Conservation (phyloP, 2,888 invertebrate species). For the Drosophila villosipedis region DNA sequence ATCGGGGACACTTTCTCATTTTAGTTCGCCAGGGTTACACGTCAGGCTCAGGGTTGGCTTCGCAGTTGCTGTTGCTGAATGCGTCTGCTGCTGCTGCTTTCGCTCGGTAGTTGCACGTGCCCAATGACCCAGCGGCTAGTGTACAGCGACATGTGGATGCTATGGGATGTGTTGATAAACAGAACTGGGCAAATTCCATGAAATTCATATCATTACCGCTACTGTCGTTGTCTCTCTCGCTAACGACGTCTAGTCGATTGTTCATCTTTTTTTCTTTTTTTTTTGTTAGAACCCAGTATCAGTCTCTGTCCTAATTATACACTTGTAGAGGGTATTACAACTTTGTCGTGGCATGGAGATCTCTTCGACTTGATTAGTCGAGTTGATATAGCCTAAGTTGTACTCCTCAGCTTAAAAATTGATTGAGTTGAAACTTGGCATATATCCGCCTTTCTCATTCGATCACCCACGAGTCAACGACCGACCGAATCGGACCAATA, state of each 20-base stretch:
- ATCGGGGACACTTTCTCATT: constrained; percentile 57
- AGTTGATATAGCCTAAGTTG: not conserved
- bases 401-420: not conserved
- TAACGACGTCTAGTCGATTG: not conserved
- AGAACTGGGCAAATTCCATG: constrained; percentile 57
- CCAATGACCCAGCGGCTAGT: constrained; percentile 7
- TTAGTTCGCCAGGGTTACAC: constrained; percentile 25
- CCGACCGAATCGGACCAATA: not conserved
- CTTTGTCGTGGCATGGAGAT: not conserved
- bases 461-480: not conserved
- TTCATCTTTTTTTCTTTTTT: not conserved
- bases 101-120: constrained; percentile 51
- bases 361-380: not conserved
- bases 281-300: not conserved
- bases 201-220: constrained; percentile 45
- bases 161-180: constrained; percentile 52
- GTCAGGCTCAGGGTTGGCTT: constrained; percentile 22
- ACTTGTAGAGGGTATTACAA: not conserved
- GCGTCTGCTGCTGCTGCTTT: constrained; percentile 40
- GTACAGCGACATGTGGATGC: constrained; percentile 21
- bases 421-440: not conserved
- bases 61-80: constrained; percentile 13
- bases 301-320: not conserved
- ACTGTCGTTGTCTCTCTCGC: constrained; percentile 9
- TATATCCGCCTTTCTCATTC: not conserved